These are phyloP conservation scores for Cheilosia pagana DNA, from an alignment of 2,888 invertebrate species.

Conservation along the genomic window DNA sequence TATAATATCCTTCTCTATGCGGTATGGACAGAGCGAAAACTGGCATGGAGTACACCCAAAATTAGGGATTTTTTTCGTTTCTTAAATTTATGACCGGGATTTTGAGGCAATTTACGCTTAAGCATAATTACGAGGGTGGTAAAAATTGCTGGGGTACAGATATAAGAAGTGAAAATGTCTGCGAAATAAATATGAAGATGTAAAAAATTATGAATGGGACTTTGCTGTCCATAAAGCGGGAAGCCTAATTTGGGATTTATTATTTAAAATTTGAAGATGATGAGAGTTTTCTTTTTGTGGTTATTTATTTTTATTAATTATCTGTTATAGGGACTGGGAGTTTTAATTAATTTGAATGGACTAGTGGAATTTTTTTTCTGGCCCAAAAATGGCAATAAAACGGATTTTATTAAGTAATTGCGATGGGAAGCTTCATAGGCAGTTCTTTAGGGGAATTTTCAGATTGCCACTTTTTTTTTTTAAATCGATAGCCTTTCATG, in stretches of 20 bases:
- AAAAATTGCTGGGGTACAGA: neutral
- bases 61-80: slow-evolving; percentile 54
- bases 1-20: slow-evolving; percentile 18
- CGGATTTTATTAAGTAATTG: neutral
- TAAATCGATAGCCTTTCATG: too few relatives aligned
- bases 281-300: slow-evolving; percentile 20
- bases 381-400: neutral
- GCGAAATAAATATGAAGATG: slow-evolving; percentile 53
- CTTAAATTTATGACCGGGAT: slow-evolving; percentile 71
- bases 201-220: slow-evolving; percentile 55
- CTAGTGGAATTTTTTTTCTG: neutral
- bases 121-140: slow-evolving; percentile 49
- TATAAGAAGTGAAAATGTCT: slow-evolving; percentile 64
- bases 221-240: slow-evolving; percentile 16
- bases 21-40: slow-evolving; percentile 59
- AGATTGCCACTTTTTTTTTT: too few relatives aligned
- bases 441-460: too few relatives aligned
- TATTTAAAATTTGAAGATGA: slow-evolving; percentile 53
- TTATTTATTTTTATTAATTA: slow-evolving; percentile 71
- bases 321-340: slow-evolving; percentile 30
- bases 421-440: neutral
- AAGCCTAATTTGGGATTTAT: slow-evolving; percentile 67
- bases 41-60: slow-evolving; percentile 50
- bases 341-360: slow-evolving; percentile 71
- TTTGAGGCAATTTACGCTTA: slow-evolving; percentile 71